Conservation (phyloP, 2,888 invertebrate species). For the Parascotia fuliginaria region DNA sequence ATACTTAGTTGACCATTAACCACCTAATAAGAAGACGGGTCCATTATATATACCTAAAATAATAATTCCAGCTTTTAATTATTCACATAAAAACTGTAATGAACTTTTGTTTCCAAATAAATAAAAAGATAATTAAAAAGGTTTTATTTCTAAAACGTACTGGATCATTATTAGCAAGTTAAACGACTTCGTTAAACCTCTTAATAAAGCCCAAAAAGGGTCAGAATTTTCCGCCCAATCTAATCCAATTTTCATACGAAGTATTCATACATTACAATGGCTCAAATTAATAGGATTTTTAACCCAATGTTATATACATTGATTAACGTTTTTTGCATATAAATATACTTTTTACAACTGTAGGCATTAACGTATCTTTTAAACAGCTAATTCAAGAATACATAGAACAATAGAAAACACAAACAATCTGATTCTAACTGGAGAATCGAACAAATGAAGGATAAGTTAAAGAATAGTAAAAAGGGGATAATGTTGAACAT, state of each 20-base stretch:
- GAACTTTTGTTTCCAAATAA: background rate
- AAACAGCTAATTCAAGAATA: too few relatives aligned
- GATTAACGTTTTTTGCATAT: conserved; percentile 1
- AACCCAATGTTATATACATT: conserved; percentile 15
- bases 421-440: too few relatives aligned
- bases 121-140: conserved; percentile 3
- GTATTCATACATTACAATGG: conserved; percentile 29
- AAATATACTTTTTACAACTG: background rate
- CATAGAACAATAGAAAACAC: too few relatives aligned
- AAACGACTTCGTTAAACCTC: conserved; percentile 12
- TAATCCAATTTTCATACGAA: conserved; percentile 39
- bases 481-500: too few relatives aligned
- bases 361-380: background rate
- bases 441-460: too few relatives aligned
- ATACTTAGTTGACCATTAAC: too few relatives aligned
- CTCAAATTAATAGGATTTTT: conserved; percentile 39
- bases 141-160: conserved; percentile 1
- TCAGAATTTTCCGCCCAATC: conserved; percentile 31
- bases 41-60: too few relatives aligned
- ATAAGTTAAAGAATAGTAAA: too few relatives aligned
- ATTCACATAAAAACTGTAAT: background rate
- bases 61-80: background rate
- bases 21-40: too few relatives aligned
- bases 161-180: conserved; percentile 11
- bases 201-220: conserved; percentile 28